phyloP scores from a whole-genome alignment of 2,113 vertebrate genomes.

The Dermatemys mawii region DNA sequence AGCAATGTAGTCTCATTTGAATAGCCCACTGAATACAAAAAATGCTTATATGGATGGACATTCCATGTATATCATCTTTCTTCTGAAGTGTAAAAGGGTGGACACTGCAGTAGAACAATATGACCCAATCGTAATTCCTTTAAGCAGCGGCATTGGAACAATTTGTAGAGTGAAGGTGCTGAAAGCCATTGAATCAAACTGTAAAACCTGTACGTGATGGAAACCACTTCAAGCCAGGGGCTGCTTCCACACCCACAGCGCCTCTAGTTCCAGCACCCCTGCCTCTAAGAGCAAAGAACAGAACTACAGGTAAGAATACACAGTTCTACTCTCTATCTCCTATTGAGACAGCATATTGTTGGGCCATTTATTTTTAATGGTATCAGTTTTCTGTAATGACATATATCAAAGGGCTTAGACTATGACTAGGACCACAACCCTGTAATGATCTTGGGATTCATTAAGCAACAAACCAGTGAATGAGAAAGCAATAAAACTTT shows the following conservation, averaged over 20 bases:
- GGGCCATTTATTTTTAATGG: not conserved
- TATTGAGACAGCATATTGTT: not conserved
- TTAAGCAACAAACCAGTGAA: no score
- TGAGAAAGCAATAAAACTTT: no score
- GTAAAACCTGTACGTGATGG: no score
- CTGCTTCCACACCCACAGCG: no score
- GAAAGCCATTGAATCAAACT: no score
- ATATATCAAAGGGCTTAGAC: not conserved
- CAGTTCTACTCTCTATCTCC: not conserved
- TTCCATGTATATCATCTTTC: conserved; percentile 22
- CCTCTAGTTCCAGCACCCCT: no score
- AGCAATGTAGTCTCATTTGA: conserved; percentile 48
- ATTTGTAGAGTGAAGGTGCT: no score
- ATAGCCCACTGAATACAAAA: conserved; percentile 37
- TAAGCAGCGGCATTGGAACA: not conserved
- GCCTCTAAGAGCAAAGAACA: not conserved
- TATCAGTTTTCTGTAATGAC: conserved; percentile 4
- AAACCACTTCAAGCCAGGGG: no score
- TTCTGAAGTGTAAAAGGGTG: conserved; percentile 4
- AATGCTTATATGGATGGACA: not conserved
- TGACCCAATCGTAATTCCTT: conserved; percentile 11
- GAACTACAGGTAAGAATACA: not conserved
- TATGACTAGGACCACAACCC: not conserved
- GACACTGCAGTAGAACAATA: conserved; percentile 1
- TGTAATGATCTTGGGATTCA: no score